phyloP scores from a whole-genome alignment of 2,113 vertebrate species.

The Empidonax traillii region DNA sequence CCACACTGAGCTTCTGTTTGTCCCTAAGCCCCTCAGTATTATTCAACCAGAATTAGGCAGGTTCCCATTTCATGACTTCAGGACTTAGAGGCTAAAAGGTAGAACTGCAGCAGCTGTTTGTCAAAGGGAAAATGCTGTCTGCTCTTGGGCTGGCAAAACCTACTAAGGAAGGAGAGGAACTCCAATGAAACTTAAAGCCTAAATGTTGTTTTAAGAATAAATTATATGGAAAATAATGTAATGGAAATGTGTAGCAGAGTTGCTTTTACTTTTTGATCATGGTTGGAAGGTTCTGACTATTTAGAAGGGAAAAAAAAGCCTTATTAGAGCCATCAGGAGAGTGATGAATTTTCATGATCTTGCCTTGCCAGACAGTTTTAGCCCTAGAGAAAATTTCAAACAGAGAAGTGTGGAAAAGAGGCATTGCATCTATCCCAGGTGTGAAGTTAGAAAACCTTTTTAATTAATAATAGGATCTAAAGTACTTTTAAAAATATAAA shows the following conservation, averaged over 20 bases:
- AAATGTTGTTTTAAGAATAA: constrained; percentile 49
- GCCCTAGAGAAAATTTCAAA: constrained; percentile 70
- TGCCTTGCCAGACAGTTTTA: constrained; percentile 56
- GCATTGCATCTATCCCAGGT: constrained; percentile 40
- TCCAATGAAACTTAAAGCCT: constrained; percentile 49
- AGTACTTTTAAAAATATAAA: constrained; percentile 28
- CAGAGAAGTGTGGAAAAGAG: constrained; percentile 19
- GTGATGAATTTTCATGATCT: constrained; percentile 73
- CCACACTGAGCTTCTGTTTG: background rate
- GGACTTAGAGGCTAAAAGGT: background rate
- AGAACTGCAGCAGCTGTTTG: constrained; percentile 19
- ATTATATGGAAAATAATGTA: constrained; percentile 27
- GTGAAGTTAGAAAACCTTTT: constrained; percentile 44
- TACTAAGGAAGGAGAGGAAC: background rate
- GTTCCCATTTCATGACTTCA: background rate
- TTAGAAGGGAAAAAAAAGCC: constrained; percentile 31
- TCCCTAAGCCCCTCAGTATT: background rate
- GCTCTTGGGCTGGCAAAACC: background rate
- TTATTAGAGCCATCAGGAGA: constrained; percentile 65
- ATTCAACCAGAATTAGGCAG: background rate
- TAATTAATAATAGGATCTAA: constrained; percentile 48
- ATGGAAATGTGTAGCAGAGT: constrained; percentile 8
- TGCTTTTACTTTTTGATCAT: constrained; percentile 66
- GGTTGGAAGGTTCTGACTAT: constrained; percentile 28
- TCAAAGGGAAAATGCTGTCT: background rate